phyloP scores from a whole-genome alignment of 2,113 vertebrate species.

The Percopsis transmontana region DNA sequence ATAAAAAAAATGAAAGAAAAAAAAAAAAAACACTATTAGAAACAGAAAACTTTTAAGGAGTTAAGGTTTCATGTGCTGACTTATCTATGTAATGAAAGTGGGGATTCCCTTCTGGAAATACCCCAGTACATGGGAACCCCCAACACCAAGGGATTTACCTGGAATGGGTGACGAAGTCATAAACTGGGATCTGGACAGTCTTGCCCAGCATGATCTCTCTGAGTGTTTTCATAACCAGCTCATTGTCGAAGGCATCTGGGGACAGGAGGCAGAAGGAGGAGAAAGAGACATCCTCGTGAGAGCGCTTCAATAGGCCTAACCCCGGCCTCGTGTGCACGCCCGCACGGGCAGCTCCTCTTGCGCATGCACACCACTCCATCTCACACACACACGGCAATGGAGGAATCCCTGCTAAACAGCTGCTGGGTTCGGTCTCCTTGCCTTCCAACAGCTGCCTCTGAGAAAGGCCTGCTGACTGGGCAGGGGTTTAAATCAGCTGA shows the following conservation, averaged over 20 bases:
- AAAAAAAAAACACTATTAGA: too few species aligned
- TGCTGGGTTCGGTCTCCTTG: constrained; percentile 43
- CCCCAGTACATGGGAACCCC: too few species aligned
- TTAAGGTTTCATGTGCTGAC: background rate
- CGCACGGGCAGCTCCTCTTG: constrained; percentile 12
- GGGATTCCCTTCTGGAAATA: too few species aligned
- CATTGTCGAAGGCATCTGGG: constrained; percentile 96
- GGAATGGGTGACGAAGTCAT: constrained; percentile 96
- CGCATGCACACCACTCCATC: background rate
- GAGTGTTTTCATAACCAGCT: constrained; percentile 91
- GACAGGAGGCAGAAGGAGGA: background rate
- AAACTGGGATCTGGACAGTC: constrained; percentile 94
- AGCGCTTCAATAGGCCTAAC: background rate
- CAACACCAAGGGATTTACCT: constrained; percentile 76
- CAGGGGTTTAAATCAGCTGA: constrained; percentile 37
- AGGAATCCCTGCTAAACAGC: constrained; percentile 44
- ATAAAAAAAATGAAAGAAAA: too few species aligned
- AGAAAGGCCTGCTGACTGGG: constrained; percentile 56
- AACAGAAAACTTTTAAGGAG: too few species aligned
- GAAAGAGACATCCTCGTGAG: background rate
- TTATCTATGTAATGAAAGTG: background rate
- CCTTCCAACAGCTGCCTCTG: constrained; percentile 51
- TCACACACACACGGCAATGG: constrained; percentile 31
- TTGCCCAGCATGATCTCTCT: constrained; percentile 88
- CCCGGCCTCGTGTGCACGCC: background rate